phyloP scores from a whole-genome alignment of 2,113 vertebrate genomes.

The Ctenomys sociabilis region DNA sequence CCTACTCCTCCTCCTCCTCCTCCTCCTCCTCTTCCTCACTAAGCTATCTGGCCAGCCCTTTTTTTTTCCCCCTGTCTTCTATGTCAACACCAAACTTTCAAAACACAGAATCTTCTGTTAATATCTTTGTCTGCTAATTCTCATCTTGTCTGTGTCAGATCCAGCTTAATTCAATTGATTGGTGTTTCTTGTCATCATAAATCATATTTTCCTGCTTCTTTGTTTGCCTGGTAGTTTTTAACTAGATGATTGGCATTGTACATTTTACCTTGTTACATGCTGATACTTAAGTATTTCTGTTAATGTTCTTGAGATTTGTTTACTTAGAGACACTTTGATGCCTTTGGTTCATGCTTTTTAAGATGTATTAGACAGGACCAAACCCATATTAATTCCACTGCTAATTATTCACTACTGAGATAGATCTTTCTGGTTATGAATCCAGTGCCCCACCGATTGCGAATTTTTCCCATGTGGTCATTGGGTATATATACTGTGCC shows the following conservation, averaged over 20 bases:
- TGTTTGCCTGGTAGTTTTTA: background rate
- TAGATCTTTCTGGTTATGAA: background rate
- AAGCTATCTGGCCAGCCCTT: too few relatives aligned
- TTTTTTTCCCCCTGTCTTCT: background rate
- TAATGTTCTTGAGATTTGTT: background rate
- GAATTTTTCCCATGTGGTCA: background rate
- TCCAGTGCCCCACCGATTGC: background rate
- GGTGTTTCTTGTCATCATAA: background rate
- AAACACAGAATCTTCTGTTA: background rate
- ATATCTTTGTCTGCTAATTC: background rate
- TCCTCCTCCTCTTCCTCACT: too few relatives aligned
- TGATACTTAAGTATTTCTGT: background rate
- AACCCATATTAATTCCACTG: too few relatives aligned
- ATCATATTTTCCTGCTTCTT: background rate
- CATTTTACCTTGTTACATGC: background rate
- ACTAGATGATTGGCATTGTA: background rate
- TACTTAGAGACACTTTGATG: background rate
- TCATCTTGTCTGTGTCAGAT: background rate
- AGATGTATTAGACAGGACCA: background rate
- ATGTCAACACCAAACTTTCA: background rate
- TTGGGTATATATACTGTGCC: background rate
- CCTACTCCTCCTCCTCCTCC: too few relatives aligned
- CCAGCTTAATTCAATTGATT: background rate
- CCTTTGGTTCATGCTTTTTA: conserved; percentile 18
- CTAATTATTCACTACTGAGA: background rate